These are phyloP conservation scores for Potamilus streckersoni DNA, from an alignment of 1,140 invertebrate genomes.

Conservation along the genomic window DNA sequence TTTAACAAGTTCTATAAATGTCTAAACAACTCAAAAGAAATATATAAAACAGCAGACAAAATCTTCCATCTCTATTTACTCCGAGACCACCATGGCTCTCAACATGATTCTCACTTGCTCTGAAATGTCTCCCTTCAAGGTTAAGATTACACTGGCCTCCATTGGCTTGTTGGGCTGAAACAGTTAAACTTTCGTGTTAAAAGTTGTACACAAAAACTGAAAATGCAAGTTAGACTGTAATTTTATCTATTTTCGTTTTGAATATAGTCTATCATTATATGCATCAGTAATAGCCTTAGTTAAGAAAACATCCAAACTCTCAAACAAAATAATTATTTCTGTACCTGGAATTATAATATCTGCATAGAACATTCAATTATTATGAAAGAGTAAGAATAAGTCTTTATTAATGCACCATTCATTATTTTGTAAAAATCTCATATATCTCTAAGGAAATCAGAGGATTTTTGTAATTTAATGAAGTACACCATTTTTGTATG, in stretches of 20 bases:
- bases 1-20: no score
- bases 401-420: background rate
- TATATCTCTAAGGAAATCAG: background rate
- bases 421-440: background rate
- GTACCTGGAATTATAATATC: background rate
- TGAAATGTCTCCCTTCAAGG: slow-evolving; percentile 58
- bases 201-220: background rate
- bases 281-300: background rate
- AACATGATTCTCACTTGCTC: slow-evolving; percentile 60
- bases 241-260: background rate
- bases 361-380: background rate
- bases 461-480: no score
- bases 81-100: slow-evolving; percentile 60
- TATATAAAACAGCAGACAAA: background rate
- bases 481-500: no score
- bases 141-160: slow-evolving; percentile 54
- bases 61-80: slow-evolving; percentile 21
- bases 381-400: background rate
- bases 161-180: slow-evolving; percentile 57
- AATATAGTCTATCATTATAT: background rate
- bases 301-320: background rate
- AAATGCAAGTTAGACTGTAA: slow-evolving; percentile 5
- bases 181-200: slow-evolving; percentile 2
- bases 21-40: no score
- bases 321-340: background rate